Evolutionary conservation across 2,113 vertebrate genomes (phyloP).

Genomic region (Dipodomys spectabilis): DNA sequence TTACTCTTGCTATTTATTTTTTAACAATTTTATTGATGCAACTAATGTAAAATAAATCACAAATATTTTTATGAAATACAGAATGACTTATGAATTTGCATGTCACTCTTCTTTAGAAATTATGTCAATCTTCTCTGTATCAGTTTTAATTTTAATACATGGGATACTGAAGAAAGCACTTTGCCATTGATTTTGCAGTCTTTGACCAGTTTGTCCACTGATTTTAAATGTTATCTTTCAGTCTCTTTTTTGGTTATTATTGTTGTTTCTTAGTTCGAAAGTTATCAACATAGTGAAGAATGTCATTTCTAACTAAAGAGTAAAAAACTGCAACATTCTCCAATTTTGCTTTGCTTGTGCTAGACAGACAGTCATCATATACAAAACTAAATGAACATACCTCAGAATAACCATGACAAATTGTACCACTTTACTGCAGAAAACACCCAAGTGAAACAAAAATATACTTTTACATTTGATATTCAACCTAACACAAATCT

Average conservation of each 20-base stretch:
- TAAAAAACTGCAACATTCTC: constrained; percentile 13
- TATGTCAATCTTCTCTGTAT: neutral
- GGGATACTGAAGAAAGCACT: neutral
- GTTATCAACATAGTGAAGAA: constrained; percentile 31
- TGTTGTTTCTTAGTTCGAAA: constrained; percentile 49
- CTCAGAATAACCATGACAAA: constrained; percentile 86
- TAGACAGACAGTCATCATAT: constrained; percentile 2
- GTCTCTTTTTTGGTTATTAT: neutral
- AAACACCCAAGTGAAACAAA: constrained; percentile 78
- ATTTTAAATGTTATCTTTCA: neutral
- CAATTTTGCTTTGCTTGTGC: constrained; percentile 20
- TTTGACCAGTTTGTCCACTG: constrained; percentile 7
- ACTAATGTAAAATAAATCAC: constrained; percentile 34
- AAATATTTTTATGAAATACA: neutral
- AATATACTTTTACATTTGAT: constrained; percentile 42
- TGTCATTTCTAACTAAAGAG: constrained; percentile 27
- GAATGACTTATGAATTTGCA: neutral
- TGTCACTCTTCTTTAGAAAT: no score
- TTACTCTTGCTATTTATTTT: constrained; percentile 29
- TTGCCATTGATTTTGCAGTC: neutral
- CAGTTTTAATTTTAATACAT: neutral
- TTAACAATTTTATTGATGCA: constrained; percentile 24
- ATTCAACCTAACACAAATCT: constrained; percentile 50
- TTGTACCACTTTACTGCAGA: constrained; percentile 86
- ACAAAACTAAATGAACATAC: constrained; percentile 76